Conservation (phyloP, 2,113 vertebrate genomes). For the Genyomyrus donnyi region DNA sequence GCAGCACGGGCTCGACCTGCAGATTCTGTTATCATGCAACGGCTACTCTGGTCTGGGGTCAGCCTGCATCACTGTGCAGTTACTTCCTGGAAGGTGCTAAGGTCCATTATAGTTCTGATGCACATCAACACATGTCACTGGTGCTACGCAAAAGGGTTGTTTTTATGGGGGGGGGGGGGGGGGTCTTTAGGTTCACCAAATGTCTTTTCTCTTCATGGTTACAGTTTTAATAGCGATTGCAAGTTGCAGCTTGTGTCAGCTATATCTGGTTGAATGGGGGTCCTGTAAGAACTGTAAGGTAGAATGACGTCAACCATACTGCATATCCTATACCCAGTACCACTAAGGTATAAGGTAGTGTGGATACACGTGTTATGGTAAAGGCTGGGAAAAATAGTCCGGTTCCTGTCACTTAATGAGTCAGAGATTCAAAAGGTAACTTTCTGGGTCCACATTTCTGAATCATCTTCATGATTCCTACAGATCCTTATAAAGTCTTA, state of each 20-base stretch:
- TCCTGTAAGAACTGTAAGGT: not conserved
- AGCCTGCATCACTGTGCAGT: not conserved
- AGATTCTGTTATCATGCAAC: not conserved
- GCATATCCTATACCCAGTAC: not conserved
- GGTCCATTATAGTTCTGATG: not conserved
- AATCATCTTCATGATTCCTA: not conserved
- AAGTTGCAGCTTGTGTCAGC: not conserved
- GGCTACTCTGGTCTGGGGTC: not conserved
- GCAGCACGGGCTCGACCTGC: not conserved
- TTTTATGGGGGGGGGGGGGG: not conserved
- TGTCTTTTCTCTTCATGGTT: not conserved
- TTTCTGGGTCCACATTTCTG: not conserved
- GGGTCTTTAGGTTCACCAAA: too few species aligned
- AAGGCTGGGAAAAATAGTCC: not conserved
- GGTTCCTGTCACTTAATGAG: not conserved
- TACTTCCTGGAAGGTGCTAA: not conserved
- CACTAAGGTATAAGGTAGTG: not conserved
- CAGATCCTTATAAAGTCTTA: not conserved
- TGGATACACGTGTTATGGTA: not conserved
- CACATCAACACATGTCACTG: not conserved
- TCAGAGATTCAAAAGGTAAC: not conserved
- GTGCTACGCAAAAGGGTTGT: not conserved
- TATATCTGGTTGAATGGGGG: not conserved
- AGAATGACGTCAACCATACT: not conserved
- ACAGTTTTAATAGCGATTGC: not conserved